Evolutionary conservation across 1,140 invertebrate species (phyloP).

Genomic region (Metopolophium dirhodum): DNA sequence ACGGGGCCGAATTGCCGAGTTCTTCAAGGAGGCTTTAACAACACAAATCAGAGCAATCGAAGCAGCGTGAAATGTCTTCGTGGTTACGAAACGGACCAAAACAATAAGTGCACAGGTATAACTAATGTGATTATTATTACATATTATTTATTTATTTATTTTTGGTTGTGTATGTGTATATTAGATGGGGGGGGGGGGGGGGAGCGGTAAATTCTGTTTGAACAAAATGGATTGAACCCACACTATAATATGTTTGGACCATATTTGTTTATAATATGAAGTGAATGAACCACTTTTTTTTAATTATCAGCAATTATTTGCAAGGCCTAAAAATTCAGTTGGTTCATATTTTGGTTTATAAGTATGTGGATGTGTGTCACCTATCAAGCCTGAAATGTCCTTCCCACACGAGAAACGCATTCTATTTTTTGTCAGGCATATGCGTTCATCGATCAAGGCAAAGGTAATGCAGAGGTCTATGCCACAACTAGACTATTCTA

Average conservation of each 20-base stretch:
- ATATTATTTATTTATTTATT: too few species aligned
- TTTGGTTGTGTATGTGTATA: too few species aligned
- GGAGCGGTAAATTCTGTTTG: neutral
- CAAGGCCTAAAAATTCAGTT: neutral
- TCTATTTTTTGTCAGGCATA: too few species aligned
- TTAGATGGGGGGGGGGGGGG: too few species aligned
- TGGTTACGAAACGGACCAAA: conserved; percentile 15
- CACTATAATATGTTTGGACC: neutral
- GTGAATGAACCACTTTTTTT: neutral
- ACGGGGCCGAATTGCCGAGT: neutral
- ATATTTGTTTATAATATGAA: neutral
- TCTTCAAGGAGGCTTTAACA: neutral
- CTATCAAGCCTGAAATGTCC: too few species aligned
- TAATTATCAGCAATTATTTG: neutral
- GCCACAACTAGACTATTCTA: too few species aligned
- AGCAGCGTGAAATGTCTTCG: neutral
- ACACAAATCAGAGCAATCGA: neutral
- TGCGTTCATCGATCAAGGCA: too few species aligned
- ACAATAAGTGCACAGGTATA: conserved; percentile 35
- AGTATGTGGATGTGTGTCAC: too few species aligned
- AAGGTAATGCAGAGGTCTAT: too few species aligned
- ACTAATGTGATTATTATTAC: neutral
- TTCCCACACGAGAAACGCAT: too few species aligned
- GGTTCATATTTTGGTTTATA: too few species aligned
- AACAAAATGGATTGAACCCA: neutral